Conservation (phyloP, 1,140 invertebrate genomes). For the Drosophila punjabiensis region DNA sequence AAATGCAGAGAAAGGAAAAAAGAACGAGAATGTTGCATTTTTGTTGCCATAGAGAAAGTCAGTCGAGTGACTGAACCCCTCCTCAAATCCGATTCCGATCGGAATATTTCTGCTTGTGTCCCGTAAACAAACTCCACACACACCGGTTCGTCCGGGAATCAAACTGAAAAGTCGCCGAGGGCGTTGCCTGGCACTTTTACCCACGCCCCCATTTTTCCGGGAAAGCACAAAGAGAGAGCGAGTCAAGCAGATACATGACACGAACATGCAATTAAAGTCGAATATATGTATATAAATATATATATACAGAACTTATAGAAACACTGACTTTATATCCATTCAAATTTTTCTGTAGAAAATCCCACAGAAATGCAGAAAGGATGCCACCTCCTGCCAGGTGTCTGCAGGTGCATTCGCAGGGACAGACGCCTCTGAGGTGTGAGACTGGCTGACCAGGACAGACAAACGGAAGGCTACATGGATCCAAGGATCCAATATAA, state of each 20-base stretch:
- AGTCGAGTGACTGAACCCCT: constrained; percentile 8
- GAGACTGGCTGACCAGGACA: constrained; percentile 17
- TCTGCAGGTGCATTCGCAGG: constrained; percentile 12
- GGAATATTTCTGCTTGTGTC: constrained; percentile 39
- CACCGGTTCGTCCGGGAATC: constrained; percentile 22
- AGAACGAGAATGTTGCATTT: constrained; percentile 23
- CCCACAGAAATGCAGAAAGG: background rate
- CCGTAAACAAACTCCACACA: constrained; percentile 68
- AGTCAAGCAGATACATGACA: constrained; percentile 27
- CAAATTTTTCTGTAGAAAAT: background rate
- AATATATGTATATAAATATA: constrained; percentile 36
- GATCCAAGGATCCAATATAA: background rate
- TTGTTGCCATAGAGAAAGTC: constrained; percentile 62
- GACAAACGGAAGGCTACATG: background rate
- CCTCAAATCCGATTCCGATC: background rate
- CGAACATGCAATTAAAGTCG: constrained; percentile 70
- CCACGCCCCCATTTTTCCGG: constrained; percentile 7
- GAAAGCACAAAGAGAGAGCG: constrained; percentile 1
- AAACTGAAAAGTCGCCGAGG: constrained; percentile 54
- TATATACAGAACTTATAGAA: constrained; percentile 21
- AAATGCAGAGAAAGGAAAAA: constrained; percentile 1
- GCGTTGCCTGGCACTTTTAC: constrained; percentile 62
- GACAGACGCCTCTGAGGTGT: constrained; percentile 15
- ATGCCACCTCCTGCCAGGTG: background rate
- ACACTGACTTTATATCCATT: constrained; percentile 9